Evolutionary conservation across 2,113 vertebrate species (phyloP), one percentile per base, ranked within the genome.

Genomic region (Dasyprocta punctata): DNA sequence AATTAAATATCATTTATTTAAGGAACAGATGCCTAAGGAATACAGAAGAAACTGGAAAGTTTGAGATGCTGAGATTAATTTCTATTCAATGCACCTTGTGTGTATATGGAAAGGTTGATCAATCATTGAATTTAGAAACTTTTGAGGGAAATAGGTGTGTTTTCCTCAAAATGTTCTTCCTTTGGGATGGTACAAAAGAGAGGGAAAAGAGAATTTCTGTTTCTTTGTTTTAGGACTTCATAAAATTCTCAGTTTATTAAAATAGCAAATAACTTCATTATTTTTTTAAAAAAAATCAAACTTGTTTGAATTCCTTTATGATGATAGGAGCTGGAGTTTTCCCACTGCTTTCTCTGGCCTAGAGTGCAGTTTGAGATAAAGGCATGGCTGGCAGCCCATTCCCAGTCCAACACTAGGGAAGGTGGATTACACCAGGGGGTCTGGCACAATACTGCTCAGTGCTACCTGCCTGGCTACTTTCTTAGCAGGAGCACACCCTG

Each of bases 381-480:
- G 19, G 12, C 60, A 30, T 8, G 5, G 33, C 2, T 36, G n/a
- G 17, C 11, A 1, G 1, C 16, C 1, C 24, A 0, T 80, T 5
- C 20, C 4, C 44, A 60, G 24, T 12, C 26, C 1, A 11, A 22
- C 0, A 8, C 49, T 13, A 2, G 28, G 69, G 36, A 38, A 20
- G 33, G 10, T 24, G 49, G 3, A 14, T 13, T 6, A 9, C 47
- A 3, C 44, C 2, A 5, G 2, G 16, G 10, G 56, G 11, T 7
- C 1, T 0, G 4, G 6, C 33, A 22, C 13, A 33, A 60, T 65
- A 1, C 14, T 36, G 19, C 36, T 49, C 14, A 1, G 0, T 2
- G 24, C 12, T 17, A 7, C 4, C 38, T 67, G 4, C 4, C 10
- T 30, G 12, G 2, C 4, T 60, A 22, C n/a, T 41, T 33, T 30